A percentile compares a stretch with the other conserved stretches of the same genome.
Conservation (phyloP, 2,888 invertebrate species). For the Zygaena filipendulae region DNA sequence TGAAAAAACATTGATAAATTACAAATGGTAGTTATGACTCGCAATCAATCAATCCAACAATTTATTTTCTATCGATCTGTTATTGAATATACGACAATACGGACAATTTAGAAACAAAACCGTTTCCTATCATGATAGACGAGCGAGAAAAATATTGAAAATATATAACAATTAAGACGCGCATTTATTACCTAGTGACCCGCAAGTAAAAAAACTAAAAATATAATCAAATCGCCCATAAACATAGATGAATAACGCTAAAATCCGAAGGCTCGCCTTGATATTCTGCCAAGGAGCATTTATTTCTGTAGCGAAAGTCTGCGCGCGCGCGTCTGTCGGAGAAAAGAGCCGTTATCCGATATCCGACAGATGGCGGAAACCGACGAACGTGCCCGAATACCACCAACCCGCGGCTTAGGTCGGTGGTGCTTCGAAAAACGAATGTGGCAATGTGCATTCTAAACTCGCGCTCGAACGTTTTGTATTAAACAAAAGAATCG, state of each 20-base stretch:
- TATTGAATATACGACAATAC: no score
- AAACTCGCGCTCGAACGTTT: no score
- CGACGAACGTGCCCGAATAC: constrained; percentile 40
- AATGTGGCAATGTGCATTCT: constrained; percentile 23
- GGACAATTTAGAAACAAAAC: no score
- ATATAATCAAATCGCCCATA: constrained; percentile 46
- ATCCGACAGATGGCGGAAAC: constrained; percentile 47
- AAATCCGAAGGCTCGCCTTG: constrained; percentile 61
- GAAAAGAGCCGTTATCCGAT: constrained; percentile 58
- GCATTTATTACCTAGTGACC: neutral
- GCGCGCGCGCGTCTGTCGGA: constrained; percentile 28
- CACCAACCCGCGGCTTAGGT: constrained; percentile 16
- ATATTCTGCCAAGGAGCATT: constrained; percentile 63
- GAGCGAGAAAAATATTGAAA: no score
- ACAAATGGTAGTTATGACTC: no score
- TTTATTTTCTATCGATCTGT: no score
- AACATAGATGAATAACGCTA: constrained; percentile 42
- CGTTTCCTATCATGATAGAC: no score
- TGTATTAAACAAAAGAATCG: no score
- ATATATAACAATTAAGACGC: no score
- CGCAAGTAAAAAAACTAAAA: neutral
- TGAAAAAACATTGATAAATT: no score
- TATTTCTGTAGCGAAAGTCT: constrained; percentile 65
- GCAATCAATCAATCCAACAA: no score
- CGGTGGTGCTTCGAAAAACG: constrained; percentile 31